Evolutionary conservation across 2,888 invertebrate genomes (phyloP).

Genomic region (Nomada fabriciana): DNA sequence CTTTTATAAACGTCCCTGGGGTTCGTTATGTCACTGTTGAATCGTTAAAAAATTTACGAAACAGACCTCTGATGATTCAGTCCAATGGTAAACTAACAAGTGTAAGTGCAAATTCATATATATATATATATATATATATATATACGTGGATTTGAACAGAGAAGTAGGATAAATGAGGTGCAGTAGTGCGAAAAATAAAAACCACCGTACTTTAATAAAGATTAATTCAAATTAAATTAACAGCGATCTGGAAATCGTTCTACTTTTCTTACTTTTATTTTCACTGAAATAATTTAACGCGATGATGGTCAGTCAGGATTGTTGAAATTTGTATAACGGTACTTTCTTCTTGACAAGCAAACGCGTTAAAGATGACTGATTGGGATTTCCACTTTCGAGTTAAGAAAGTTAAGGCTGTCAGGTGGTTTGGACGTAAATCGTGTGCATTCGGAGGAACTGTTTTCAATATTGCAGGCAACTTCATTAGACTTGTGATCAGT

Average conservation of each 20-base stretch:
- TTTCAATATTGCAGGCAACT: constrained; percentile 22
- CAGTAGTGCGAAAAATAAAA: too few relatives aligned
- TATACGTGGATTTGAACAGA: too few relatives aligned
- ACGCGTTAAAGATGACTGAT: constrained; percentile 9
- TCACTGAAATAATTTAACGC: background rate
- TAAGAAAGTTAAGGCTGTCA: constrained; percentile 22
- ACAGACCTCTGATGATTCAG: background rate
- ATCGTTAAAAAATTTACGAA: constrained; percentile 14
- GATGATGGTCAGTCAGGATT: background rate
- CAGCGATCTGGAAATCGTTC: too few relatives aligned
- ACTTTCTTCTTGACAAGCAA: background rate
- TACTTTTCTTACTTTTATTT: too few relatives aligned
- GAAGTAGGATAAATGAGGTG: too few relatives aligned
- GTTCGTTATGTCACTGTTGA: background rate
- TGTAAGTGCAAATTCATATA: too few relatives aligned
- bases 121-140: too few relatives aligned
- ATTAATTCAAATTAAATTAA: too few relatives aligned
- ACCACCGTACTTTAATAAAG: too few relatives aligned
- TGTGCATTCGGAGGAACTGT: constrained; percentile 2
- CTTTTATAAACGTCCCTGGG: constrained; percentile 8
- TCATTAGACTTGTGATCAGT: background rate
- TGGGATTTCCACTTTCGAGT: constrained; percentile 22
- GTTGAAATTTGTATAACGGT: background rate
- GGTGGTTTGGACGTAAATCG: constrained; percentile 9
- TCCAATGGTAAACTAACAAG: too few relatives aligned